phyloP scores from a whole-genome alignment of 2,797 vertebrate species.

The Galagoides demidoff region DNA sequence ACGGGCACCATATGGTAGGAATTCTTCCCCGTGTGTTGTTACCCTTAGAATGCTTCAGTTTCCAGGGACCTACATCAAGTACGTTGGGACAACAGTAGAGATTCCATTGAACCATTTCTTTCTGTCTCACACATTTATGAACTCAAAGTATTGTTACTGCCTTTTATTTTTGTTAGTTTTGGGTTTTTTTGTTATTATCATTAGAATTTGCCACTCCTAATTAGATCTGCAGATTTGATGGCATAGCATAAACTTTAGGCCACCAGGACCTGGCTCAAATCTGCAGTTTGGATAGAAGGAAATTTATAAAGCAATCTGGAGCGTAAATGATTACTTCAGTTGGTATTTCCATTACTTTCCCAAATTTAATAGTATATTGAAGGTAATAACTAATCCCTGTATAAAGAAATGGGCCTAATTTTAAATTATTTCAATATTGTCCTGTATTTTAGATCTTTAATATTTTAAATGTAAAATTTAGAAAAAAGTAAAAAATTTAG shows the following conservation, averaged over 20 bases:
- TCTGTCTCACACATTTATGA: not conserved
- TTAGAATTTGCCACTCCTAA: not conserved
- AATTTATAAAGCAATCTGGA: not conserved
- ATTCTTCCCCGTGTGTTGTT: not conserved
- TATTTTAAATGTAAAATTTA: not conserved
- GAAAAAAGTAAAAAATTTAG: not conserved
- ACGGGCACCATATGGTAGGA: not conserved
- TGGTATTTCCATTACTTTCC: not conserved
- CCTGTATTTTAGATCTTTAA: not conserved
- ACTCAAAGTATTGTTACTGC: not conserved
- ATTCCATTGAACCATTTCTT: not conserved
- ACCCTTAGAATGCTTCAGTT: not conserved
- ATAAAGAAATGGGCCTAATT: constrained; percentile 47
- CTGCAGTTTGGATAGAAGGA: not conserved
- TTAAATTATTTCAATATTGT: constrained; percentile 14
- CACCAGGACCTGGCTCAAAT: not conserved
- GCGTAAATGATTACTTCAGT: not conserved
- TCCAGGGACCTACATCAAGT: not conserved
- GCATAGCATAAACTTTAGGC: not conserved
- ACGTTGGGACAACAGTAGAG: not conserved
- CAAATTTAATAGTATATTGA: not conserved
- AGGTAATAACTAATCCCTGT: not conserved
- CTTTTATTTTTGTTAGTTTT: not conserved
- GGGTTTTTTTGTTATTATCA: not conserved
- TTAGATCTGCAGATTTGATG: not conserved